These are phyloP conservation scores for Zeus faber DNA, from an alignment of 2,113 vertebrate genomes.

Conservation along the genomic window DNA sequence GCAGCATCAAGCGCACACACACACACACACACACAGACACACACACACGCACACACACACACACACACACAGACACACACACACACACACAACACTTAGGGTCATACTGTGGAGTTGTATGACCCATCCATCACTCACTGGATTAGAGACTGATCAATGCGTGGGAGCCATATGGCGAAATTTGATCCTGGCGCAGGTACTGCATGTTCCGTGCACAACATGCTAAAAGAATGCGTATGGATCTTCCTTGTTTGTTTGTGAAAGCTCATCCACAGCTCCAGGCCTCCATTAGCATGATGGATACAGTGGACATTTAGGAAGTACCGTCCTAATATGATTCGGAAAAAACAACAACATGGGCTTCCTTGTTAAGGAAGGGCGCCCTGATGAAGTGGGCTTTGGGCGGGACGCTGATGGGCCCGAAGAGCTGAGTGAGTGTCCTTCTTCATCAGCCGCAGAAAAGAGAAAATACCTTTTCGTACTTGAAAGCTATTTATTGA, in stretches of 20 bases:
- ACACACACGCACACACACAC: too few relatives aligned
- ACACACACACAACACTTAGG: too few relatives aligned
- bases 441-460: slow-evolving; percentile 60
- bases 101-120: too few relatives aligned
- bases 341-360: slow-evolving; percentile 29
- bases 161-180: too few relatives aligned
- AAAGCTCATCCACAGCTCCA: not conserved
- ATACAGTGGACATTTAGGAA: not conserved
- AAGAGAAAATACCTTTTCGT: slow-evolving; percentile 73
- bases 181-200: too few relatives aligned
- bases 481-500: slow-evolving; percentile 81
- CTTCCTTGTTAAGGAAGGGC: slow-evolving; percentile 33
- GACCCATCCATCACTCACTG: too few relatives aligned
- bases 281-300: not conserved
- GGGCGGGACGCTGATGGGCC: slow-evolving; percentile 48
- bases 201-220: too few relatives aligned
- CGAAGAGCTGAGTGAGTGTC: slow-evolving; percentile 60
- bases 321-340: not conserved
- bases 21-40: too few relatives aligned
- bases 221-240: slow-evolving; percentile 11
- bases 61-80: too few relatives aligned
- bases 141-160: too few relatives aligned
- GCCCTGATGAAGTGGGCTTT: slow-evolving; percentile 68
- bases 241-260: slow-evolving; percentile 8
- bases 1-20: too few relatives aligned